Evolutionary conservation across 2,888 invertebrate genomes (phyloP), one percentile per base, ranked within the genome.

Genomic region (Lottia gigantea): DNA sequence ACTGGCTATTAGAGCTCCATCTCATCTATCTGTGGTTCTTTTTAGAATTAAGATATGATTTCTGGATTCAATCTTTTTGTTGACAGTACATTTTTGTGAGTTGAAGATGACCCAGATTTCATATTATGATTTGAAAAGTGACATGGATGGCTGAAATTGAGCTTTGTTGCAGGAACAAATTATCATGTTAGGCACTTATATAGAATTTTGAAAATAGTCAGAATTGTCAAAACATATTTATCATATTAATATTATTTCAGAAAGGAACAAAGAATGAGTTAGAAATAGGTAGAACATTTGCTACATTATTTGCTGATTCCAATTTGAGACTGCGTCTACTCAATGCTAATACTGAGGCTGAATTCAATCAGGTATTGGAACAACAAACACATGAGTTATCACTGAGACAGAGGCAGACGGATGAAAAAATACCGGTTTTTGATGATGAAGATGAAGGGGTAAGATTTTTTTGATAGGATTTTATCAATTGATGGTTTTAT

Each of bases 271-370:
- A 92, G 82, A 91, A 90, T 75, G 91, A 91, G 16, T 82, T 92
- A 77, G 91, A 92, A 83, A 91, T 91, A 0, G 91, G 91, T 1
- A 82, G 91, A 65, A 91, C 91, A 12, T 92, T 92, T 83, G 91
- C 91, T 49, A 92, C 92, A 1, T 88, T 92, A 55, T 91, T 92
- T 76, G 90, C 91, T 25, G 91, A 92, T 81, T 89, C 91, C 86
- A 90, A 91, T 74, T 89, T 91, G 74, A 86, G 91, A 3, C 90
- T 90, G 76, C 78, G 88, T 64, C 85, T 92, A 46, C 85, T 91
- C 65, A 90, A 90, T 77, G 90, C 91, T 4, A 88, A 88, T 71
- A 88, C 88, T 6, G 91, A 91, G 78, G 90, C 91, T 46, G 90
- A 91, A 70, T 92, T 92, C 84, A 90, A 91, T 83, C 79, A 85